Conservation (phyloP, 2,113 vertebrate genomes). For the Gnathonemus echidnorhynchus region DNA sequence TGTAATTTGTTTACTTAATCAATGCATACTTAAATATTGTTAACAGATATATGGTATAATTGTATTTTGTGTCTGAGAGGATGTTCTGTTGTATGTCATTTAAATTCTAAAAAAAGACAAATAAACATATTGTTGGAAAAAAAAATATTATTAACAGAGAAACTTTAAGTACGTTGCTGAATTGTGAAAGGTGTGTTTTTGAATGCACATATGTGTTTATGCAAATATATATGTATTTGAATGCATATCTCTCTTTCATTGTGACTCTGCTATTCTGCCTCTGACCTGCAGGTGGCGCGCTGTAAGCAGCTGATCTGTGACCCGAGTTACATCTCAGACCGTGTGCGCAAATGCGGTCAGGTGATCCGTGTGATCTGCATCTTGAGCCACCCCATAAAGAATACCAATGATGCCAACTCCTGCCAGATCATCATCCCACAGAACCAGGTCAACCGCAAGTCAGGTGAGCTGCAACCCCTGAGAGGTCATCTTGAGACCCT, state of each 20-base stretch:
- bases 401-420: conserved; percentile 82
- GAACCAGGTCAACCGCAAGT: conserved; percentile 85
- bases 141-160: neutral
- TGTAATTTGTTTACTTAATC: neutral
- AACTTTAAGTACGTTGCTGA: neutral
- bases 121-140: no score
- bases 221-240: neutral
- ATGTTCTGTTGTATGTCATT: no score
- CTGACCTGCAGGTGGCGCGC: conserved; percentile 66
- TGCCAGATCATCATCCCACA: conserved; percentile 91
- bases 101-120: no score
- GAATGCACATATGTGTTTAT: neutral
- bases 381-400: conserved; percentile 81
- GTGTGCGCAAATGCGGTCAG: conserved; percentile 75
- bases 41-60: no score
- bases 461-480: conserved; percentile 52
- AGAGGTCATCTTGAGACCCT: neutral
- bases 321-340: conserved; percentile 77
- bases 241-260: neutral
- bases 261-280: neutral
- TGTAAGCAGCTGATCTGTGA: conserved; percentile 89
- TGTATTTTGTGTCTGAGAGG: no score
- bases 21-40: neutral
- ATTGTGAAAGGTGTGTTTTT: neutral
- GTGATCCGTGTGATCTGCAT: conserved; percentile 83